Evolutionary conservation across 2,113 vertebrate genomes (phyloP).

Genomic region (Gracilinanus agilis): DNA sequence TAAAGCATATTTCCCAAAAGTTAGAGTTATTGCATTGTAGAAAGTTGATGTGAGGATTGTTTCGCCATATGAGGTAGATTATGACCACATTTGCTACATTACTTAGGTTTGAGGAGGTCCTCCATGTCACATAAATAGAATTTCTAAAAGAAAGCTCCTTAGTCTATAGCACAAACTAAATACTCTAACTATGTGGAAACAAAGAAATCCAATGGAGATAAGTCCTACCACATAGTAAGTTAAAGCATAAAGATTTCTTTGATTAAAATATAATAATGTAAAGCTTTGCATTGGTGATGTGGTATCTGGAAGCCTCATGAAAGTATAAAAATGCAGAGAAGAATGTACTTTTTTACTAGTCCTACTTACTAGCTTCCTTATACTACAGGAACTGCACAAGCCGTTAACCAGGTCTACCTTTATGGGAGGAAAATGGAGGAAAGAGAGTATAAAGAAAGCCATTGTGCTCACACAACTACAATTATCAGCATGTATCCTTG

Average conservation of each 20-base stretch:
- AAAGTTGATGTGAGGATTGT: neutral
- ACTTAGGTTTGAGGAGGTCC: neutral
- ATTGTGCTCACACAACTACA: neutral
- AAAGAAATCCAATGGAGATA: neutral
- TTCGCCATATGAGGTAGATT: neutral
- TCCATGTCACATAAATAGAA: neutral
- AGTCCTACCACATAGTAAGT: neutral
- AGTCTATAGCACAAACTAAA: neutral
- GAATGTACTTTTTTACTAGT: neutral
- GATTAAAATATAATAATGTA: neutral
- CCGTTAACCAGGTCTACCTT: neutral
- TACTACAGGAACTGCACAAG: neutral
- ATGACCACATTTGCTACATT: neutral
- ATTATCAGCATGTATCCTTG: neutral
- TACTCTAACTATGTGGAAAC: neutral
- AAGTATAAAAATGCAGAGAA: neutral
- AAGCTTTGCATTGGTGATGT: neutral
- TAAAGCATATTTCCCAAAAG: neutral
- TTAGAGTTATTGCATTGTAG: neutral
- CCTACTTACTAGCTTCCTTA: neutral
- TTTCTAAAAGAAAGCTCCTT: neutral
- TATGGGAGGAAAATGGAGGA: neutral
- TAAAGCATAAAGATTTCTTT: neutral
- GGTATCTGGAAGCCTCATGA: neutral
- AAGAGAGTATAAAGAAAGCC: neutral